These are phyloP conservation scores for Calidris pygmaea DNA, from an alignment of 2,113 vertebrate species.

Conservation along the genomic window DNA sequence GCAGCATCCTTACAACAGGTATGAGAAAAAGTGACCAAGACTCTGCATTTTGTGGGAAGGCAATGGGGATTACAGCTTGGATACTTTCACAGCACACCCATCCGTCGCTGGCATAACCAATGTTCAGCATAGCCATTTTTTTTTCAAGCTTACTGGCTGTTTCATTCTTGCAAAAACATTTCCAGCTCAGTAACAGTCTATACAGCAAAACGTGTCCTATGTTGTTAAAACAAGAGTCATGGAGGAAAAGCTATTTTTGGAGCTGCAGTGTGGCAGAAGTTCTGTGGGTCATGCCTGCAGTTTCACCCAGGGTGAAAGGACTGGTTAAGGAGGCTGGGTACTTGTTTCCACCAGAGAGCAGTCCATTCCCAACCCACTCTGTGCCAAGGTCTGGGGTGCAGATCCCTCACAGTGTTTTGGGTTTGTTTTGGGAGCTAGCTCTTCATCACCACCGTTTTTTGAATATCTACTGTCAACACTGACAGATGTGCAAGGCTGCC, in stretches of 20 bases:
- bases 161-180: background rate
- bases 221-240: background rate
- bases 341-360: background rate
- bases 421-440: background rate
- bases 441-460: background rate
- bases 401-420: background rate
- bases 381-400: background rate
- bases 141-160: background rate
- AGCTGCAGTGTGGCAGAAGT: background rate
- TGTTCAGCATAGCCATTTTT: background rate
- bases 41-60: background rate
- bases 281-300: background rate
- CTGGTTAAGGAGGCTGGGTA: background rate
- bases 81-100: background rate
- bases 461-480: background rate
- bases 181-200: background rate
- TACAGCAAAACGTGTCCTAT: background rate
- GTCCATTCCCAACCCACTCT: background rate
- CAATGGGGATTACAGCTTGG: background rate
- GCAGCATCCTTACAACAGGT: background rate
- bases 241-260: background rate
- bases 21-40: background rate
- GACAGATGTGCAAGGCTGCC: constrained; percentile 8
- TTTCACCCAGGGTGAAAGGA: background rate
- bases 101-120: background rate